Evolutionary conservation across 2,888 invertebrate genomes (phyloP).

Genomic region (Tetragonisca angustula): DNA sequence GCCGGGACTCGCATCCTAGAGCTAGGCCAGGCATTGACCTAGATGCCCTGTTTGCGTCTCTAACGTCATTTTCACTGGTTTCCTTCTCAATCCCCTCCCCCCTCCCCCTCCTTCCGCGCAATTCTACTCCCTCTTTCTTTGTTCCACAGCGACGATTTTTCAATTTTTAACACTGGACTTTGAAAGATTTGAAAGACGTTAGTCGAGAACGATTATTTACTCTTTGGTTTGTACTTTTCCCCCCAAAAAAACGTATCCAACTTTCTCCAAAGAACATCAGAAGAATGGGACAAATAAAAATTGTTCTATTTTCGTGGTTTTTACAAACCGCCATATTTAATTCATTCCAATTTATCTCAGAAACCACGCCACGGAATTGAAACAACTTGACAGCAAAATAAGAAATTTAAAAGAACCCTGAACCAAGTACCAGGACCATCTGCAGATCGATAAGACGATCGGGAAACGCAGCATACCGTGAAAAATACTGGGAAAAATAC

Average conservation of each 20-base stretch:
- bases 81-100: neutral
- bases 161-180: neutral
- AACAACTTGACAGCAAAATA: too few species aligned
- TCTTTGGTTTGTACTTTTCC: neutral
- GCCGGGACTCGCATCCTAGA: conserved; percentile 71
- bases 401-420: too few species aligned
- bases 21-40: conserved; percentile 69
- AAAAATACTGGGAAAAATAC: neutral
- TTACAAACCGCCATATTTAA: too few species aligned
- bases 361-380: too few species aligned
- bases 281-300: too few species aligned
- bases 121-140: neutral
- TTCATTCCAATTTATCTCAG: too few species aligned
- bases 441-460: neutral
- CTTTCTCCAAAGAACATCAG: too few species aligned
- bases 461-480: too few species aligned
- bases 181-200: neutral
- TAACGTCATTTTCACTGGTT: conserved; percentile 16
- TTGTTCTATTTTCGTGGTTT: too few species aligned
- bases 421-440: neutral
- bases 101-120: too few species aligned
- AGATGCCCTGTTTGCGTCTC: conserved; percentile 48
- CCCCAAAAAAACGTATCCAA: too few species aligned
- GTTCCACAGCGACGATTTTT: neutral
- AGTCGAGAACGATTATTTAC: neutral